These are phyloP conservation scores for Erythrolamprus reginae DNA, from an alignment of 2,113 vertebrate genomes.

Conservation along the genomic window DNA sequence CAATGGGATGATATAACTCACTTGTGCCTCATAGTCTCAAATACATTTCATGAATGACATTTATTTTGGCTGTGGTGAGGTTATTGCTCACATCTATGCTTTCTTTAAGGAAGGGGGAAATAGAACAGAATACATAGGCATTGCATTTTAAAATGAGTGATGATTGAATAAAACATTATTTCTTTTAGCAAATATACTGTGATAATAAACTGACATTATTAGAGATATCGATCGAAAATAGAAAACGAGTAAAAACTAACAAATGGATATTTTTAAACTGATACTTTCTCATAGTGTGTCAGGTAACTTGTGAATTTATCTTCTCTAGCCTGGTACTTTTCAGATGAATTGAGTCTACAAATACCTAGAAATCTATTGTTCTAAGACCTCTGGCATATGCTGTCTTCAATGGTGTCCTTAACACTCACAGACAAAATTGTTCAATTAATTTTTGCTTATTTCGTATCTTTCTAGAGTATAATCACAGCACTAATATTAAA, in stretches of 20 bases:
- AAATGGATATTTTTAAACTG: not conserved
- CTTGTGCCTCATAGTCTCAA: not conserved
- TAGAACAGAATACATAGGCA: slow-evolving; percentile 7
- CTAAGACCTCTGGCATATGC: not conserved
- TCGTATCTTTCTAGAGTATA: slow-evolving; percentile 34
- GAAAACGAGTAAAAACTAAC: not conserved
- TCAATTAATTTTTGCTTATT: slow-evolving; percentile 44
- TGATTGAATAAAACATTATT: slow-evolving; percentile 45
- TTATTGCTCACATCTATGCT: slow-evolving; percentile 37
- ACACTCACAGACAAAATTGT: slow-evolving; percentile 56
- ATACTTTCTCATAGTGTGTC: too few relatives aligned
- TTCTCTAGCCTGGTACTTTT: not conserved
- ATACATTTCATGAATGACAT: not conserved
- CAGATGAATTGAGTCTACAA: not conserved
- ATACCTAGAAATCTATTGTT: not conserved
- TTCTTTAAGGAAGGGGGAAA: slow-evolving; percentile 38
- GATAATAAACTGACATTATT: slow-evolving; percentile 50
- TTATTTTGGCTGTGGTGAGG: slow-evolving; percentile 18
- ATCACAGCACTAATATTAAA: not conserved
- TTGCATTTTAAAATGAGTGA: slow-evolving; percentile 25
- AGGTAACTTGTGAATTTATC: slow-evolving; percentile 5
- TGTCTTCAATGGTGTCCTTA: slow-evolving; percentile 21
- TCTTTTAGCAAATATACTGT: not conserved
- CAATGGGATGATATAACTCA: slow-evolving; percentile 81
- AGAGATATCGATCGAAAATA: not conserved